Base-by-base conservation (phyloP, 2,797 vertebrate genomes). In the Xiphorhynchus erythropygius region DNA sequence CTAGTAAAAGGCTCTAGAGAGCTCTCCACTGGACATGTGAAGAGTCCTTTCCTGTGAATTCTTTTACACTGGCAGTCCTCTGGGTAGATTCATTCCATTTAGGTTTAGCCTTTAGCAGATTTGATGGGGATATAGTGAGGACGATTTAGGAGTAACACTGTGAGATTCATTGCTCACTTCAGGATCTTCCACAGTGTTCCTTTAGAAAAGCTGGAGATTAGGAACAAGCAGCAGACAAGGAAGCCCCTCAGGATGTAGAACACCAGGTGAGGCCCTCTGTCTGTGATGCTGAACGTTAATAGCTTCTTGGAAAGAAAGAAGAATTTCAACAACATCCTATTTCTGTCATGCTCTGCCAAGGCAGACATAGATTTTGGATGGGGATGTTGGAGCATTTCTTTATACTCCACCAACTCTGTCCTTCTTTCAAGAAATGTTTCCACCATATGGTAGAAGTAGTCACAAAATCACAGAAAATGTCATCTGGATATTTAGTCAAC, bases 321-420 rank as follows among this genome's bases (percentile, higher is more conserved):
- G 70, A 68, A 90, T 90, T 62, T 73, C 59, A 93, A 92, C 50
- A 79, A 76, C 81, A 39, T 90, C 84, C 60, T 89, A 84, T 65
- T 94, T 86, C 89, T 95, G 74, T 91, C 79, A 95, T 44, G 53
- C 49, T 88, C 74, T 94, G 94, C 92, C 93, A 97, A 93, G 50
- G 64, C 65, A 67, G 85, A 73, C 41, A 24, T 7, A 27, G 84
- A 67, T 91, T 96, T 67, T 89, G 71, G 87, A 95, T 41, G 24
- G 65, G 35, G 57, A 87, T 56, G 49, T 6, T 75, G 80, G 59
- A 95, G 74, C 15, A 57, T 22, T 95, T 84, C 47, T 63, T 94
- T 81, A 88, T 70, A 94, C 70, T 94, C 63, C 64, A 90, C 33
- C 80, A 86, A 70, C 37, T 86, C 77, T 13, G 16, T 84, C 79